Base-by-base conservation (phyloP, 2,888 invertebrate species). In the Synergus umbraculus region DNA sequence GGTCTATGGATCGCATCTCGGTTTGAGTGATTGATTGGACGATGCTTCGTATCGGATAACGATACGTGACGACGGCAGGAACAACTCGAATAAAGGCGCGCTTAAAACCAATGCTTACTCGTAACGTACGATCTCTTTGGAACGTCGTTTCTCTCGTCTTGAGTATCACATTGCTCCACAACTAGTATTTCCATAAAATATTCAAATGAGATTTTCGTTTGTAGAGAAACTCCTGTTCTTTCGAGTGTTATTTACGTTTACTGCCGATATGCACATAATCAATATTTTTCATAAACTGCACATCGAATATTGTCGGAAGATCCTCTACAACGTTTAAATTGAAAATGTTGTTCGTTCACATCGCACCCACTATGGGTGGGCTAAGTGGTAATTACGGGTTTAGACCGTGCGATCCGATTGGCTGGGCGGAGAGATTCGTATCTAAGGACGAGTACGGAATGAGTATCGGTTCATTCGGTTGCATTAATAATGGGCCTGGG, bases 371-470 rank as follows among this genome's bases (percentile, higher is more conserved):
- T 86, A 89, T 90, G 90, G 90, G 90, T 90, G 91, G 91, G 91
- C 90, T 88, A 87, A 87, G 86, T 83, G 80, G 84, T 91, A 90
- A 91, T 91, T 90, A 89, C 85, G 83, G 90, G 90, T 89, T 88
- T 87, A 85, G 84, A 85, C 82, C 83, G 84, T 77, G 86, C 87
- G 85, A 89, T 91, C 85, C 89, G 88, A 90, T 90, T 90, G 90
- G 86, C 88, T 90, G 90, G 91, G 90, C 89, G 90, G 88, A 84
- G 85, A 89, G 89, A 90, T 90, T 79, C 82, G 82, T 89, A 90
- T 90, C 89, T 86, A 84, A 83, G 82, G 84, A 86, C 85, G 83
- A 85, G 86, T 86, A 87, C 82, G 83, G 85, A 87, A 86, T 83
- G 86, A 86, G 82, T 86, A 87, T 87, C 86, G 69, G 69, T 81